These are phyloP conservation scores for Elephas maximus DNA, from an alignment of 2,113 vertebrate genomes.

Conservation along the genomic window DNA sequence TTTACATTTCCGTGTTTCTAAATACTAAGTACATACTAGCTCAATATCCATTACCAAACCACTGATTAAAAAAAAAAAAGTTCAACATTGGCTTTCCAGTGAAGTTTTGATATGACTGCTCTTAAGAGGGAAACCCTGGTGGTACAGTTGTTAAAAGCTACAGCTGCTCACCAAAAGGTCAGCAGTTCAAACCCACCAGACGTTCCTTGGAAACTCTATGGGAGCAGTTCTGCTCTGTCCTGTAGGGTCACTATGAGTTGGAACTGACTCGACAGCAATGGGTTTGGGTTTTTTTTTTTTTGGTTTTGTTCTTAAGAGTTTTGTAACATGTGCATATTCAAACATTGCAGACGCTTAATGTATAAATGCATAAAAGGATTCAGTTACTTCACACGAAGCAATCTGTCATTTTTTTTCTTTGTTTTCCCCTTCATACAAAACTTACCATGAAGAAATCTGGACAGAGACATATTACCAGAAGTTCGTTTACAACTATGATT, in stretches of 20 bases:
- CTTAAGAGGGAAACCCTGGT: neutral
- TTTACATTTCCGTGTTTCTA: neutral
- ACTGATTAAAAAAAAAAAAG: neutral
- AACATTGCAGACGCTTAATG: neutral
- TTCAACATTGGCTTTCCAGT: neutral
- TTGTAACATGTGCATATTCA: neutral
- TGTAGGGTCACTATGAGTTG: too few species aligned
- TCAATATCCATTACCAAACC: neutral
- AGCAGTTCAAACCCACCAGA: too few species aligned
- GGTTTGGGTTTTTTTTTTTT: too few species aligned
- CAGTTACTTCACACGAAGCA: neutral
- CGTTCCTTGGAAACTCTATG: too few species aligned
- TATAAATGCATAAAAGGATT: neutral
- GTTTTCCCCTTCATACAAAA: neutral
- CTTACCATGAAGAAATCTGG: neutral
- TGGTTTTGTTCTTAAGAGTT: neutral
- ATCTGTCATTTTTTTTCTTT: neutral
- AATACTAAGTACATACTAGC: neutral
- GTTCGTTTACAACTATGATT: neutral
- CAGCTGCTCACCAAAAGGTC: too few species aligned
- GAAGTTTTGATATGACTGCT: neutral
- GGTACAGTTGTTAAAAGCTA: too few species aligned
- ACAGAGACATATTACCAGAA: neutral
- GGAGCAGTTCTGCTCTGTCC: too few species aligned
- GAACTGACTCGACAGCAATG: too few species aligned